These are phyloP conservation scores for Panurus biarmicus DNA, from an alignment of 2,113 vertebrate genomes.

Conservation along the genomic window DNA sequence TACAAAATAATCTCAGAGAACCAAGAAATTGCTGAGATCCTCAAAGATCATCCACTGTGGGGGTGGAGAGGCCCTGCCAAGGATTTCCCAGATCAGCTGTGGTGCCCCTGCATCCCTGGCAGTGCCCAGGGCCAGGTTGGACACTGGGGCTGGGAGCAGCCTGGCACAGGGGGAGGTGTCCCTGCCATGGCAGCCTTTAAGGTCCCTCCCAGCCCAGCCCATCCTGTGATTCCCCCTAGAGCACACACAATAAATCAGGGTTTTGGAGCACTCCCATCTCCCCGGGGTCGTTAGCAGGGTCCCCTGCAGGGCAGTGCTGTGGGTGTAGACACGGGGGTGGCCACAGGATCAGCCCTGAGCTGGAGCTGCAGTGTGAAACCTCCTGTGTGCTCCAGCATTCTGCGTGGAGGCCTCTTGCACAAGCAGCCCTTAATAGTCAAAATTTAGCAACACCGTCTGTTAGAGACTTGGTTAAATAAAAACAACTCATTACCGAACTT, in stretches of 20 bases:
- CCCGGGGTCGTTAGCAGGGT: accelerated
- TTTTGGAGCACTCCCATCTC: neutral
- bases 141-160: neutral
- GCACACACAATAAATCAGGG: accelerated
- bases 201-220: neutral
- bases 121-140: neutral
- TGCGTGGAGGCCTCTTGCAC: neutral
- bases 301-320: accelerated
- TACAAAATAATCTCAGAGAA: neutral
- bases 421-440: slow-evolving; percentile 36
- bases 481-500: neutral
- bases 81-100: neutral
- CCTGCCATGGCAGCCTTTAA: neutral
- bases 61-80: neutral
- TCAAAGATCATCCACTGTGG: neutral
- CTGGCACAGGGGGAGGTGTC: neutral
- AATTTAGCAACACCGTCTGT: slow-evolving; percentile 46
- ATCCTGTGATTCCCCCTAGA: neutral
- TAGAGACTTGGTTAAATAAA: slow-evolving; percentile 22
- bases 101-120: neutral
- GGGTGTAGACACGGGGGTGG: neutral
- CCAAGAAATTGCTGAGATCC: neutral
- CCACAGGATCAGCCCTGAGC: neutral
- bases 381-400: neutral
- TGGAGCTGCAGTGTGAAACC: neutral